Percentiles rank a stretch among this genome's conserved stretches.
Conservation (phyloP, 1,140 invertebrate species). For the Babylonia areolata region DNA sequence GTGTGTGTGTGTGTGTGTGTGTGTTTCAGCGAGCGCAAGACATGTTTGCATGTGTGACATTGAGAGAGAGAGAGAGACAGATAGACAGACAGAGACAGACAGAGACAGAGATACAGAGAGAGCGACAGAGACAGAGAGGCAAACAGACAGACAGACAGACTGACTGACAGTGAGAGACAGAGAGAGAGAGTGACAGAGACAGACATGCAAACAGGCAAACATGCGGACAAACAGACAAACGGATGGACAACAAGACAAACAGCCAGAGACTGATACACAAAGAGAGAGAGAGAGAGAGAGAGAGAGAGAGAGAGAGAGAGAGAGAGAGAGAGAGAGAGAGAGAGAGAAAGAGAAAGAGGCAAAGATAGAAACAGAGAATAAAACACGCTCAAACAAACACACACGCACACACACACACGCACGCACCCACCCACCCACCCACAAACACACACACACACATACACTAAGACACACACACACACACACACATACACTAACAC, state of each 20-base stretch:
- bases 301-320: slow-evolving; percentile 3
- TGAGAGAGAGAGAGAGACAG: neutral
- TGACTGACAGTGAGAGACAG: neutral
- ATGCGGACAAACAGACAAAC: neutral
- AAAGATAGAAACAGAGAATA: neutral
- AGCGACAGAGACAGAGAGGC: neutral
- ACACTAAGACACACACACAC: neutral
- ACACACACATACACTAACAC: neutral
- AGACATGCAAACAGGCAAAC: neutral
- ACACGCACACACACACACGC: too few species aligned
- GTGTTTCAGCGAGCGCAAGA: too few species aligned
- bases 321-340: neutral
- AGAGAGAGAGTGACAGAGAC: neutral
- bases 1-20: too few species aligned
- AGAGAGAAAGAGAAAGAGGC: neutral
- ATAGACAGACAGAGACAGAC: neutral
- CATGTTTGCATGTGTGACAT: too few species aligned
- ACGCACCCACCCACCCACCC: too few species aligned
- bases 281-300: slow-evolving; percentile 2
- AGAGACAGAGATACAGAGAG: neutral
- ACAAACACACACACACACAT: too few species aligned
- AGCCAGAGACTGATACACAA: neutral
- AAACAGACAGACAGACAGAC: too few species aligned
- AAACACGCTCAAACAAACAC: too few species aligned
- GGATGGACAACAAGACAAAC: neutral